Evolutionary conservation across 2,797 vertebrate species (phyloP), one percentile per base, ranked within the genome.

Genomic region (Antrozous pallidus): DNA sequence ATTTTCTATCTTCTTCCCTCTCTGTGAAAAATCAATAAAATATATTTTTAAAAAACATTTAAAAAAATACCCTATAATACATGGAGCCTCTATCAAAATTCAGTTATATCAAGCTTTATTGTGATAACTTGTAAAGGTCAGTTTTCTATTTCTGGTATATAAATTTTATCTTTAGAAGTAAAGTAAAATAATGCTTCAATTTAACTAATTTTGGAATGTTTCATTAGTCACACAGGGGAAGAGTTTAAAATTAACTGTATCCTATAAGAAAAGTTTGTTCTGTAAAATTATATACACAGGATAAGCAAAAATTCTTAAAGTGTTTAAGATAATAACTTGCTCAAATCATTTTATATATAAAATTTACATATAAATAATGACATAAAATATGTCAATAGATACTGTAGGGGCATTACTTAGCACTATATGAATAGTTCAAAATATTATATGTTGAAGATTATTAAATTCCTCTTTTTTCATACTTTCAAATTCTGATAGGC

Each of bases 361-460:
- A 82, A 87, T 71, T 91, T 91, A 93, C 33, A 87, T 87, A 70
- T 90, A 92, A 96, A 87, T 88, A 95, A 93, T 3, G 14, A 81
- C 40, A 92, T 67, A 92, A 58, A 89, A 79, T 71, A 82, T 65
- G 36, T 54, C 88, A 88, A 11, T 40, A 94, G 74, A 70, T 42
- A 49, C n/a, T 45, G 3, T 22, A 49, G 45, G 58, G 70, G 82
- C n/a, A 65, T 79, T 77, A 81, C 69, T 70, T 36, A 82, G 38
- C 40, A 90, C 45, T 88, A 83, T 42, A 36, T 61, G 51, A 94
- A 56, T 74, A 75, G 51, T 82, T 74, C 42, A 91, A 79, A 40
- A 67, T 82, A 89, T 18, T 38, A 31, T 16, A 61, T 65, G 28
- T 74, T 38, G 38, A 75, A 79, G 28, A 75, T 92, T 28, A 94